Evolutionary conservation across 2,888 invertebrate species (phyloP), one percentile per base, ranked within the genome.

Genomic region (Thecocarcelia acutangulata): DNA sequence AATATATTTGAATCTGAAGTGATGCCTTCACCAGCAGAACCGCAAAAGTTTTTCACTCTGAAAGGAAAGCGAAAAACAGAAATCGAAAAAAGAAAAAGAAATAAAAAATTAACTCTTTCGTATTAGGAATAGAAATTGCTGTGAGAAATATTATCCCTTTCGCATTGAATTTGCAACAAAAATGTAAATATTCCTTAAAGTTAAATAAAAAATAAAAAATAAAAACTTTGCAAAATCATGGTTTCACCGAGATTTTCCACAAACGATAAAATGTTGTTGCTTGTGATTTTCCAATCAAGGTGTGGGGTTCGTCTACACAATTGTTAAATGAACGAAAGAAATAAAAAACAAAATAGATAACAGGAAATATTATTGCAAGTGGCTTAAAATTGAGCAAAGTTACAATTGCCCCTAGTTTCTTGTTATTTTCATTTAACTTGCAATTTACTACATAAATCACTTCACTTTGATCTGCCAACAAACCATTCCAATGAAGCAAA

Each of bases 11-110:
- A 92, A 6, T 92, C 92, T 1, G 96, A 94, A 37, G 92, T 92
- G 15, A 96, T 93, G 1, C 94, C 92, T 85, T 97, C 97, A 0
- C 97, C 96, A 24, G 96, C 94, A 5, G 96, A 96, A 0, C 97
- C 97, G 88, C 97, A 97, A 90, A 96, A 97, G 89, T 94, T 94
- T 84, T 93, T 94, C 72, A 94, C 87, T 80, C 93, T 93, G 85
- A 33, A 12, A 84, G 83, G 52, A 13, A 48, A 58, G 44, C 1
- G 17, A 12, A 24, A 64, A 61, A 68, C 63, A 42, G 37, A 78
- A 5, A 13, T 40, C 74, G 37, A 52, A 17, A 68, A 68, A 50
- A 70, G 33, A 66, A 24, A 37, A 5, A 70, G 17, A 74, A n/a
- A 75, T 46, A 40, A 40, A 58, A n/a, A 61, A 64, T 68, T 68